These are phyloP conservation scores for Brachionus calyciflorus DNA, from an alignment of 1,140 invertebrate genomes.

Conservation along the genomic window DNA sequence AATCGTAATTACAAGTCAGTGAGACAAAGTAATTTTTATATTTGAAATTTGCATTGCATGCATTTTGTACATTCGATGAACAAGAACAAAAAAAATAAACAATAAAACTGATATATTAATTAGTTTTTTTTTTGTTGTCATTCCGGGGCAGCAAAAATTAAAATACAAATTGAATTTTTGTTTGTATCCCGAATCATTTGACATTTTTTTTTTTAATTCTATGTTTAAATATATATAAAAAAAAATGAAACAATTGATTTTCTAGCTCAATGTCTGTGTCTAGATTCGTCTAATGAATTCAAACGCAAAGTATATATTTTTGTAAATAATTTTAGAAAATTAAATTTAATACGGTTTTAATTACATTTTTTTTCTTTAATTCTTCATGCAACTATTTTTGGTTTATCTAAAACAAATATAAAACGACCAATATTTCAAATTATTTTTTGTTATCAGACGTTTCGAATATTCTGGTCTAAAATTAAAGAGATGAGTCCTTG, in stretches of 20 bases:
- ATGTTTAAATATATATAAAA: too few species aligned
- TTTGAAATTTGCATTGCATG: too few species aligned
- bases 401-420: slow-evolving; percentile 5
- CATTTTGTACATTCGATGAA: too few species aligned
- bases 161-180: neutral
- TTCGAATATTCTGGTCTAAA: too few species aligned
- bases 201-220: slow-evolving; percentile 27
- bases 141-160: neutral
- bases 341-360: slow-evolving; percentile 31
- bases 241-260: slow-evolving; percentile 23
- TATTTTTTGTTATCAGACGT: too few species aligned
- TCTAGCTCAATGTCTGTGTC: slow-evolving; percentile 33
- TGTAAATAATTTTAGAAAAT: neutral
- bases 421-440: too few species aligned
- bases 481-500: too few species aligned
- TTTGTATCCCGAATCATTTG: slow-evolving; percentile 14
- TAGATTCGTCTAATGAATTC: too few species aligned
- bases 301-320: neutral
- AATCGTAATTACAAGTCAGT: too few species aligned
- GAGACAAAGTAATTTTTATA: too few species aligned
- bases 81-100: too few species aligned
- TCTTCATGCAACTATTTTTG: neutral
- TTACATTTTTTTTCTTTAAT: slow-evolving; percentile 11
- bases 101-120: slow-evolving; percentile 22
- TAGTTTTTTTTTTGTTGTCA: slow-evolving; percentile 12